Evolutionary conservation across 1,140 invertebrate species (phyloP).

Genomic region (Melitaea cinxia): DNA sequence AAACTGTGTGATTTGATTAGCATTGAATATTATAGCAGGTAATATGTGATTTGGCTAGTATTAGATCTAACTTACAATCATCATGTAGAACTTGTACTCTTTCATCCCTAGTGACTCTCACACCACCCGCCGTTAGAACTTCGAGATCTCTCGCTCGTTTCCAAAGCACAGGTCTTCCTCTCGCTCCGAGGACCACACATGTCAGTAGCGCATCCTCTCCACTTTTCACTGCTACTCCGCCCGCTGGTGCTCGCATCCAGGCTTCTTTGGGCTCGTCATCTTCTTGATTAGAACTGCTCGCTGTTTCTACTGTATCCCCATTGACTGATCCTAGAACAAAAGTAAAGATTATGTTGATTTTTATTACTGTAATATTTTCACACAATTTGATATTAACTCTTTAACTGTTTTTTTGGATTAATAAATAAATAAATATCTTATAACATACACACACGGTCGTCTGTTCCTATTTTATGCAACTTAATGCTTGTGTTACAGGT

Average conservation of each 20-base stretch:
- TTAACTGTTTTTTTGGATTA: too few relatives aligned
- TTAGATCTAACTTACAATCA: slow-evolving; percentile 63
- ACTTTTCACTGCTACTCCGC: slow-evolving; percentile 73
- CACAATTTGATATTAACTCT: too few relatives aligned
- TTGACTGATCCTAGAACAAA: slow-evolving; percentile 57
- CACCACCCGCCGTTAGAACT: slow-evolving; percentile 88
- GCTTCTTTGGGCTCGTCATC: slow-evolving; percentile 60
- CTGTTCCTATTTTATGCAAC: too few relatives aligned
- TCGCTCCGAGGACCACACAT: slow-evolving; percentile 87
- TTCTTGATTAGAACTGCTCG: slow-evolving; percentile 56
- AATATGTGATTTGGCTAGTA: background rate
- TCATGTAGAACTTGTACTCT: slow-evolving; percentile 88
- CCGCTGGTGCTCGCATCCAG: slow-evolving; percentile 63
- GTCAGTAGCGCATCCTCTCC: slow-evolving; percentile 89
- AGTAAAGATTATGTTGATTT: slow-evolving; percentile 11
- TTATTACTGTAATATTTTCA: too few relatives aligned
- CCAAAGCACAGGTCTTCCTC: slow-evolving; percentile 85
- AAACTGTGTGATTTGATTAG: too few relatives aligned
- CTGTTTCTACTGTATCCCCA: slow-evolving; percentile 49
- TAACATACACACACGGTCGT: too few relatives aligned
- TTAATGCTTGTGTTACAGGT: too few relatives aligned
- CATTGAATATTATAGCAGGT: too few relatives aligned
- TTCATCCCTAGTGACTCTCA: slow-evolving; percentile 86
- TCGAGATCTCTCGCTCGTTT: slow-evolving; percentile 86
- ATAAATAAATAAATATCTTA: too few relatives aligned